Evolutionary conservation across 2,888 invertebrate genomes (phyloP), one percentile per base, ranked within the genome.

Genomic region (Drosophila macrospina): DNA sequence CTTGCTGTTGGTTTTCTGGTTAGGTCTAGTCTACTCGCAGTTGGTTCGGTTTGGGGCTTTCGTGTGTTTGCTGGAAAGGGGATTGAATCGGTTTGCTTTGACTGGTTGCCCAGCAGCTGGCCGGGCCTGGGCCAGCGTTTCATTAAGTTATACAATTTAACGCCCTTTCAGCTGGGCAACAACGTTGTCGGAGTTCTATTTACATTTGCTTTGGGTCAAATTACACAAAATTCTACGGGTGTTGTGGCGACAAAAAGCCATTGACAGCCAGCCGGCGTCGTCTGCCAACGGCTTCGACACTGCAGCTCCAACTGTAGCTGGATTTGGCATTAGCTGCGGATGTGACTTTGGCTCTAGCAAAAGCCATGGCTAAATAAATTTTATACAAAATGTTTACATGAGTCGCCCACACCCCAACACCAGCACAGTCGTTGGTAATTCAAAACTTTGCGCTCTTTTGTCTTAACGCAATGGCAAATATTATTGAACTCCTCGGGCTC

Each of bases 171-270:
- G 77, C 69, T 74, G 65, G 62, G 47, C 47, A 55, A 68, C 66
- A 47, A 72, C 68, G 66, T 72, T 78, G 81, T 84, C 66, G 69
- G 73, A 86, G 80, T 86, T 90, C 88, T 91, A 91, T 91, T 90
- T 90, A 90, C 90, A 90, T 91, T 90, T 91, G 90, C 90, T 90
- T 90, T 90, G 89, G 90, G 90, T 90, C 91, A 90, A 91, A 91
- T 90, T 90, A 91, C 90, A 90, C 89, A 86, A 82, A 86, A 83
- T 83, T 86, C 86, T 88, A 88, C 85, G 85, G 86, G 88, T 86
- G 85, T 88, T 86, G 85, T 65, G 86, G 86, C 78, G 78, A 80
- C 86, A 86, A 78, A 70, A 80, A 85, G 80, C 86, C 87, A 85
- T 85, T 81, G 83, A 72, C 86, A 74, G 79, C 77, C 79, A 76